Conservation (phyloP, 1,140 invertebrate genomes). For the Hydropsyche tenuis region DNA sequence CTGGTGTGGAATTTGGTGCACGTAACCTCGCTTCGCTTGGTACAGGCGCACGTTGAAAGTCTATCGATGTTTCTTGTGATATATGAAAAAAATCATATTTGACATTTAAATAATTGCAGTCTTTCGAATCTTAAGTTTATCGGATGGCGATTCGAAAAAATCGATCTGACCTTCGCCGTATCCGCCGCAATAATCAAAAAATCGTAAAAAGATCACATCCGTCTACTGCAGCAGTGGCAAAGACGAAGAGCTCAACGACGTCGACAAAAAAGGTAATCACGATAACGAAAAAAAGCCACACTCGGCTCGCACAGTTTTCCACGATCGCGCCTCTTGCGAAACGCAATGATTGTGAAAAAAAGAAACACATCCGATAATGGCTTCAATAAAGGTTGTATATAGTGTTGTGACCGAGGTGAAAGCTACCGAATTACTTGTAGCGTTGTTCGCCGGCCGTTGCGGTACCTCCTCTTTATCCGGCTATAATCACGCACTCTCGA, state of each 20-base stretch:
- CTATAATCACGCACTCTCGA: too few relatives aligned
- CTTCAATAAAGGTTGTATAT: slow-evolving; percentile 7
- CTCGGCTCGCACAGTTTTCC: background rate
- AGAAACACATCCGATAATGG: slow-evolving; percentile 21
- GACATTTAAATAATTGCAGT: too few relatives aligned
- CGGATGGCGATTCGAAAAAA: too few relatives aligned
- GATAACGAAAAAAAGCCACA: background rate
- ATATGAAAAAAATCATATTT: too few relatives aligned
- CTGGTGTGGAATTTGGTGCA: background rate
- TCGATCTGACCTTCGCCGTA: slow-evolving; percentile 3
- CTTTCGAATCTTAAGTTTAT: too few relatives aligned
- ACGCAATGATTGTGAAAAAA: background rate
- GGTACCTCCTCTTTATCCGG: too few relatives aligned
- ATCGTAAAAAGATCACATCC: slow-evolving; percentile 22
- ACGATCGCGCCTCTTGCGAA: slow-evolving; percentile 11
- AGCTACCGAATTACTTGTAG: slow-evolving; percentile 19
- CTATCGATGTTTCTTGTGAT: background rate
- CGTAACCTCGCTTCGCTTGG: background rate
- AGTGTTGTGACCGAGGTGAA: background rate
- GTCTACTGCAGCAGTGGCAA: slow-evolving; percentile 12
- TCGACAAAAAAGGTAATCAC: background rate
- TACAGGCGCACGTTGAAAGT: background rate
- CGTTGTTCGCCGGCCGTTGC: too few relatives aligned
- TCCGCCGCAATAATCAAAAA: slow-evolving; percentile 2
- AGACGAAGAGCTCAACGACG: background rate